phyloP scores from a whole-genome alignment of 2,888 invertebrate species.

The Scaptomyza flava region DNA sequence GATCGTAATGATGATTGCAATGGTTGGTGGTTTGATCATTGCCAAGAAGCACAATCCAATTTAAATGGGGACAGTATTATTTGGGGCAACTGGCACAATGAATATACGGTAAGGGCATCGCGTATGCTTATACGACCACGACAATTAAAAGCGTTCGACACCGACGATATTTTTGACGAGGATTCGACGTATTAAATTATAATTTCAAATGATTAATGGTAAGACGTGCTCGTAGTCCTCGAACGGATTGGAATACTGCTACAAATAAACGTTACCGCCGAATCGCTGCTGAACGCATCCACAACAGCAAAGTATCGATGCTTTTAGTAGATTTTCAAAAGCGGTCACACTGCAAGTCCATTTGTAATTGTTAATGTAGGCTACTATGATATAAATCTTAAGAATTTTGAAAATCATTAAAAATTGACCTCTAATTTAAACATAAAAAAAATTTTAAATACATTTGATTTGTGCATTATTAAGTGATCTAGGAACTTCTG shows the following conservation, averaged over 20 bases:
- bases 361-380: not conserved
- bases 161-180: constrained; percentile 35
- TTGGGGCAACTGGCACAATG: constrained; percentile 86
- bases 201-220: constrained; percentile 15
- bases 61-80: constrained; percentile 84
- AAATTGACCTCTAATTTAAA: not conserved
- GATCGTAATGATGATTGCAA: constrained; percentile 85
- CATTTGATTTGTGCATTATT: too few species aligned
- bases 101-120: constrained; percentile 85
- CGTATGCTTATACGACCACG: constrained; percentile 84
- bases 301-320: constrained; percentile 21
- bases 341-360: constrained; percentile 18
- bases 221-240: constrained; percentile 14
- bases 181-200: constrained; percentile 7
- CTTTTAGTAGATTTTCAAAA: constrained; percentile 1
- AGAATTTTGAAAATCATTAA: not conserved
- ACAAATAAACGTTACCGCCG: constrained; percentile 58
- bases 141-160: constrained; percentile 15
- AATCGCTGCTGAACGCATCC: constrained; percentile 45
- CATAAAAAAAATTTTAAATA: not conserved
- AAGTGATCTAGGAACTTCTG: not conserved
- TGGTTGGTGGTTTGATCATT: constrained; percentile 87
- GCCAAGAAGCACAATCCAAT: constrained; percentile 74
- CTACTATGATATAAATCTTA: too few species aligned
- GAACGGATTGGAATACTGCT: constrained; percentile 43